These are phyloP conservation scores for Tachysurus vachellii DNA, from an alignment of 2,113 vertebrate species.

Conservation along the genomic window DNA sequence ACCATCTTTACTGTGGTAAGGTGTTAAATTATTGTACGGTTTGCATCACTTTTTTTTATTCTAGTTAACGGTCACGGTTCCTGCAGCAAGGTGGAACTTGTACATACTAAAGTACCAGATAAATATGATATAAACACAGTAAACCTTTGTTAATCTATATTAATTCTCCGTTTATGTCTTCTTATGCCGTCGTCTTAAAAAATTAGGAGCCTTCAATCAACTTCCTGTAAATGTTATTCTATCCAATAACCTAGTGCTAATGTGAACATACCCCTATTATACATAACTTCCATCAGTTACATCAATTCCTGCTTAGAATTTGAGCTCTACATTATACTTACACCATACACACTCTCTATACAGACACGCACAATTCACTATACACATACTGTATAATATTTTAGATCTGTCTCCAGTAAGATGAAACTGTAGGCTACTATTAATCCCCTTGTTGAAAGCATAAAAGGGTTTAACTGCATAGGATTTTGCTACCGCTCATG, in stretches of 20 bases:
- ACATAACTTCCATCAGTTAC: background rate
- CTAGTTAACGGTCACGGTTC: background rate
- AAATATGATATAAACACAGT: background rate
- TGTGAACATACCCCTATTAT: background rate
- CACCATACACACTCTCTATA: background rate
- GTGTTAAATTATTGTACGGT: background rate
- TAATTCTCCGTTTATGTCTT: conserved; percentile 10
- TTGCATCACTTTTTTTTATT: background rate
- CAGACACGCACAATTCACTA: background rate
- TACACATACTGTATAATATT: background rate
- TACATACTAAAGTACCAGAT: background rate
- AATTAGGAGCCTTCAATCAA: background rate
- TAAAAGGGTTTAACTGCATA: background rate
- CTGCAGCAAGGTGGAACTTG: background rate
- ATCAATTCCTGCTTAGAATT: background rate
- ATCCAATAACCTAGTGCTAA: background rate
- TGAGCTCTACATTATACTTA: background rate
- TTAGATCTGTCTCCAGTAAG: background rate
- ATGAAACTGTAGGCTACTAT: background rate
- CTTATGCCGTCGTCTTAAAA: background rate
- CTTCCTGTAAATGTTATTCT: background rate
- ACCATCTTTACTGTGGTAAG: background rate
- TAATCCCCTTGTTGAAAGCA: background rate
- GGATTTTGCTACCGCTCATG: background rate
- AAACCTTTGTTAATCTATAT: background rate